Percentiles rank a stretch among this genome's conserved stretches.
Conservation (phyloP, 1,140 invertebrate species). For the Aculops lycopersici region DNA sequence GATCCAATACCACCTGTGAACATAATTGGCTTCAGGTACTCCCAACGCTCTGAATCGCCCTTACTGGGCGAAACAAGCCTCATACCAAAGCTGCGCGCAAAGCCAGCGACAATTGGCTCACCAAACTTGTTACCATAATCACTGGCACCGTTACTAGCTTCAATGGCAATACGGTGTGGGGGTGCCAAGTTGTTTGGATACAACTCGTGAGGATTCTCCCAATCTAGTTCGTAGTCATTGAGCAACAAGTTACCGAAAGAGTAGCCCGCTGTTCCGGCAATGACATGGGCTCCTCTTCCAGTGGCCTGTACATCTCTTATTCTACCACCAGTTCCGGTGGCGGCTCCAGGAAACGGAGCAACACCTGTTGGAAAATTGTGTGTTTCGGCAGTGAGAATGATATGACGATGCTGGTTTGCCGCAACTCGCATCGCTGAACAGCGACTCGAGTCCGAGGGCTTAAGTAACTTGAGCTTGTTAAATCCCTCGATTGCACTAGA, state of each 20-base stretch:
- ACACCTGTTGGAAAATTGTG: conserved; percentile 90
- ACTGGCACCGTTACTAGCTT: conserved; percentile 86
- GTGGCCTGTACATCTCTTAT: conserved; percentile 77
- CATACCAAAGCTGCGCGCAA: conserved; percentile 60
- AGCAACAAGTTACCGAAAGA: conserved; percentile 67
- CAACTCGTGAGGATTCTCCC: conserved; percentile 27
- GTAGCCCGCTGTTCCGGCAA: conserved; percentile 83
- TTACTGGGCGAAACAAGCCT: conserved; percentile 18
- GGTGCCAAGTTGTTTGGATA: conserved; percentile 69
- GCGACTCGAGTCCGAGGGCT: conserved; percentile 21
- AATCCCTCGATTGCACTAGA: conserved; percentile 62
- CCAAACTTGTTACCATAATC: conserved; percentile 97
- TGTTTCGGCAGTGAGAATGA: conserved; percentile 94
- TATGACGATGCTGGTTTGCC: conserved; percentile 26
- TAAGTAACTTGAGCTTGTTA: conserved; percentile 24
- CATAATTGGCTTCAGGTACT: conserved; percentile 96
- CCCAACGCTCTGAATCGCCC: conserved; percentile 30
- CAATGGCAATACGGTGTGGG: conserved; percentile 53
- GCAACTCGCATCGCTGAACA: conserved; percentile 15
- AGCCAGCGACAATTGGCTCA: conserved; percentile 66
- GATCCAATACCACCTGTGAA: conserved; percentile 79
- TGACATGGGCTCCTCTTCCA: conserved; percentile 56
- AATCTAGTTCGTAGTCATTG: conserved; percentile 50
- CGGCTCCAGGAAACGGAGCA: conserved; percentile 46
- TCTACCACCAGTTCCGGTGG: conserved; percentile 45